phyloP scores from a whole-genome alignment of 2,888 invertebrate species.

The Dysmachus trigonus region DNA sequence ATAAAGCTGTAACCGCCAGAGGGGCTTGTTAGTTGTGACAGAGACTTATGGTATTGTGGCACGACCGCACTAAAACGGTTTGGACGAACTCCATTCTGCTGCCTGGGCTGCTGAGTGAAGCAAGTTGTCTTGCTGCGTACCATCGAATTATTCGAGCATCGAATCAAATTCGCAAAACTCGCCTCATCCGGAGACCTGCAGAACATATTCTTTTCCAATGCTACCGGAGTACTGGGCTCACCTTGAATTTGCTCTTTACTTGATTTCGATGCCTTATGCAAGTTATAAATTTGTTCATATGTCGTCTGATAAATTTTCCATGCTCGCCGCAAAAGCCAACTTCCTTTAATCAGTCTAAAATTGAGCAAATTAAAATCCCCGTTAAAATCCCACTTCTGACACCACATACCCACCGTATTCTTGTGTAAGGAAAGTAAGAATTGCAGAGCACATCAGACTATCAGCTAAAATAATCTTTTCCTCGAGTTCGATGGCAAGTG shows the following conservation, averaged over 20 bases:
- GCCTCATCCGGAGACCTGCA: not conserved
- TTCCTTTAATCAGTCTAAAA: constrained; percentile 66
- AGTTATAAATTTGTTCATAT: constrained; percentile 68
- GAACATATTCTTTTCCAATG: not conserved
- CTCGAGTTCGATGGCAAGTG: constrained; percentile 67
- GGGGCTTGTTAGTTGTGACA: not conserved
- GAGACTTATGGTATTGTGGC: constrained; percentile 32
- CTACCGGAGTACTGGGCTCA: not conserved
- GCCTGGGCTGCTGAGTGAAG: not conserved
- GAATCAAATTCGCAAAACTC: not conserved
- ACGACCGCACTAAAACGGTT: not conserved
- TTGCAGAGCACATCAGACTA: constrained; percentile 71
- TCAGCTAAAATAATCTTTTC: constrained; percentile 75
- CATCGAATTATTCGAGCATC: constrained; percentile 2
- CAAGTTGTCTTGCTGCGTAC: constrained; percentile 34
- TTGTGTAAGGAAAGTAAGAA: constrained; percentile 72
- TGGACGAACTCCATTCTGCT: not conserved
- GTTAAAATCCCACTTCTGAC: not conserved
- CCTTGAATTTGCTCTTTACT: not conserved
- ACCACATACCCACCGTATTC: constrained; percentile 67
- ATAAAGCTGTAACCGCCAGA: not conserved
- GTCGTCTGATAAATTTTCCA: constrained; percentile 76
- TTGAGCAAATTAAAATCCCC: not conserved
- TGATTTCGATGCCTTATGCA: constrained; percentile 62
- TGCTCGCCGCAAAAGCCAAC: constrained; percentile 74